Conservation (phyloP, 2,113 vertebrate species). For the Camelus dromedarius region DNA sequence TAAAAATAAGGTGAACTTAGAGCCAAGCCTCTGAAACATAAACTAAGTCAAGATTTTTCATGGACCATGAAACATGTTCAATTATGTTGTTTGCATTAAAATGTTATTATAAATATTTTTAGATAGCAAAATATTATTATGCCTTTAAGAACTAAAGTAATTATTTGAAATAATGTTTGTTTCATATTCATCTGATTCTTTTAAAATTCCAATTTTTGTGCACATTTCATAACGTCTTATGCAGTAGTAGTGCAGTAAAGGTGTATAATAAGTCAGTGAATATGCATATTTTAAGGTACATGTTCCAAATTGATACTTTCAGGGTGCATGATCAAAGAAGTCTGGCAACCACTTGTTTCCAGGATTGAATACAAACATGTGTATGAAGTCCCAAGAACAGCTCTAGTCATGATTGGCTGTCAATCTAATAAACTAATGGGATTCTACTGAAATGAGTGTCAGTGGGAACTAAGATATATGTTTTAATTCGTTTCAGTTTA, state of each 20-base stretch:
- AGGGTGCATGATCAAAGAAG: background rate
- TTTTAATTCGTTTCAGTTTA: conserved; percentile 13
- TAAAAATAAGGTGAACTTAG: background rate
- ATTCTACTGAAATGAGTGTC: background rate
- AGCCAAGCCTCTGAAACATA: background rate
- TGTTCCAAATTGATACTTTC: background rate
- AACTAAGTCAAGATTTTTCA: background rate
- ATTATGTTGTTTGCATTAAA: conserved; percentile 25
- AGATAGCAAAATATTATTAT: background rate
- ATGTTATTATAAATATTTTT: background rate
- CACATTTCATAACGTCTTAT: background rate
- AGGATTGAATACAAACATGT: background rate
- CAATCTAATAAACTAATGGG: background rate
- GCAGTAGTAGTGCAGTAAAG: background rate
- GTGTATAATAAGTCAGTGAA: background rate
- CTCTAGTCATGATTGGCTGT: background rate
- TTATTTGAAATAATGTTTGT: background rate
- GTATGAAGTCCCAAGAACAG: background rate
- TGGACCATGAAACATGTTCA: background rate
- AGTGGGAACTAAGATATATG: background rate
- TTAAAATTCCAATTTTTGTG: background rate
- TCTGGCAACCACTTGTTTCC: background rate
- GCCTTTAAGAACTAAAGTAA: background rate
- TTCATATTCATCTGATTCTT: background rate
- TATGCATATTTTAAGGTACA: background rate